These are phyloP conservation scores for Halcyon malimbica DNA, from an alignment of 2,113 vertebrate species.

Conservation along the genomic window DNA sequence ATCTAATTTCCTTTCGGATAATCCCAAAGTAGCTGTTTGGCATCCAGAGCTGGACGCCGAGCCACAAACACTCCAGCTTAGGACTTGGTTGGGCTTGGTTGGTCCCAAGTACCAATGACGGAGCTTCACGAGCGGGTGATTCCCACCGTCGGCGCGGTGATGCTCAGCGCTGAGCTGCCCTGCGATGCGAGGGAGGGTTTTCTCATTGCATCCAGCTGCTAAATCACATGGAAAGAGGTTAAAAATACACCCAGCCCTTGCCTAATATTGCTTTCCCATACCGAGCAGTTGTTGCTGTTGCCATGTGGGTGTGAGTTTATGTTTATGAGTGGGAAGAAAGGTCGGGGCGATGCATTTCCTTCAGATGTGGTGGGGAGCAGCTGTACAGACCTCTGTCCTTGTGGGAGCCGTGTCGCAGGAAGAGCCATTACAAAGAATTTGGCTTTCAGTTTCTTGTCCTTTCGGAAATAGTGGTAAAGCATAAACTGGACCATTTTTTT, in stretches of 20 bases:
- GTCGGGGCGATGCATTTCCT: constrained; percentile 38
- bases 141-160: not conserved
- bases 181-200: not conserved
- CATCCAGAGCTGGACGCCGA: not conserved
- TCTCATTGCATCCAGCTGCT: constrained; percentile 46
- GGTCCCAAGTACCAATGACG: not conserved
- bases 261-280: constrained; percentile 50
- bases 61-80: not conserved
- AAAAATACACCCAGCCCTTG: constrained; percentile 57
- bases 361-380: constrained; percentile 51
- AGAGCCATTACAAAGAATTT: constrained; percentile 22
- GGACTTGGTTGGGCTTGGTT: not conserved
- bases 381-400: constrained; percentile 2
- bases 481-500: not conserved
- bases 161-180: not conserved
- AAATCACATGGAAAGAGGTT: constrained; percentile 36
- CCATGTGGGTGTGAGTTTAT: constrained; percentile 63
- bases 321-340: constrained; percentile 61
- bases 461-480: not conserved
- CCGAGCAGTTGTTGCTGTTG: constrained; percentile 50
- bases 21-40: not conserved
- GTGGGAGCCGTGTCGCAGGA: constrained; percentile 49
- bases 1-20: not conserved
- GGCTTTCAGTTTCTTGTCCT: not conserved
- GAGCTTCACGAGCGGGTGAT: not conserved